Conservation (phyloP, 2,888 invertebrate species). For the Pollenia griseotomentosa region DNA sequence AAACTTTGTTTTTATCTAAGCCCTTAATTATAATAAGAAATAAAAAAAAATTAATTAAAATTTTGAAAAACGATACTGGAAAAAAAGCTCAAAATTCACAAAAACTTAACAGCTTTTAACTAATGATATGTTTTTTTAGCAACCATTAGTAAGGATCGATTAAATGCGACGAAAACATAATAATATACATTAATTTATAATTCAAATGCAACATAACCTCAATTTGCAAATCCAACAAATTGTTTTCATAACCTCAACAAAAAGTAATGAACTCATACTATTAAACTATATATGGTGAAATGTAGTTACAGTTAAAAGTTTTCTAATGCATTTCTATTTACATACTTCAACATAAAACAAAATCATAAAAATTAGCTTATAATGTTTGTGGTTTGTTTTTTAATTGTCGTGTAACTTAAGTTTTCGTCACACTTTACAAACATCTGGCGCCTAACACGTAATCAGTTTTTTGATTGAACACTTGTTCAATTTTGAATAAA, state of each 20-base stretch:
- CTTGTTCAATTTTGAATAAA: too few species aligned
- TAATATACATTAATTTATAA: not conserved
- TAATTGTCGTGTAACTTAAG: not conserved
- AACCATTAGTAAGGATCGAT: not conserved
- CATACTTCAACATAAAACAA: not conserved
- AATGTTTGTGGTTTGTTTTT: slow-evolving; percentile 24
- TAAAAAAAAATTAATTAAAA: not conserved
- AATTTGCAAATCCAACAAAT: not conserved
- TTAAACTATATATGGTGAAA: not conserved
- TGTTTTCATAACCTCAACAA: not conserved
- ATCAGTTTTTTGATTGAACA: too few species aligned
- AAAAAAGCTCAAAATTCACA: not conserved
- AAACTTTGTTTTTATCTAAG: slow-evolving; percentile 1
- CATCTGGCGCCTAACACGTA: too few species aligned
- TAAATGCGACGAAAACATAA: slow-evolving; percentile 8
- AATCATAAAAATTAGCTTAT: slow-evolving; percentile 14
- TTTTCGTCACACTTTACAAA: too few species aligned
- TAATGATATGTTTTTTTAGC: not conserved
- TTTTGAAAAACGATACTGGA: not conserved
- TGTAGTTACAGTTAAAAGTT: not conserved
- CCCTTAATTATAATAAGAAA: slow-evolving; percentile 5
- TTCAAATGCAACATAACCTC: slow-evolving; percentile 7
- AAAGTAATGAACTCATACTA: not conserved
- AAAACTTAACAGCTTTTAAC: slow-evolving; percentile 19
- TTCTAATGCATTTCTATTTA: not conserved